A percentile compares a stretch with the other conserved stretches of the same genome.
phyloP scores from a whole-genome alignment of 2,113 vertebrate species.

The Tenebrosternarchus preto region DNA sequence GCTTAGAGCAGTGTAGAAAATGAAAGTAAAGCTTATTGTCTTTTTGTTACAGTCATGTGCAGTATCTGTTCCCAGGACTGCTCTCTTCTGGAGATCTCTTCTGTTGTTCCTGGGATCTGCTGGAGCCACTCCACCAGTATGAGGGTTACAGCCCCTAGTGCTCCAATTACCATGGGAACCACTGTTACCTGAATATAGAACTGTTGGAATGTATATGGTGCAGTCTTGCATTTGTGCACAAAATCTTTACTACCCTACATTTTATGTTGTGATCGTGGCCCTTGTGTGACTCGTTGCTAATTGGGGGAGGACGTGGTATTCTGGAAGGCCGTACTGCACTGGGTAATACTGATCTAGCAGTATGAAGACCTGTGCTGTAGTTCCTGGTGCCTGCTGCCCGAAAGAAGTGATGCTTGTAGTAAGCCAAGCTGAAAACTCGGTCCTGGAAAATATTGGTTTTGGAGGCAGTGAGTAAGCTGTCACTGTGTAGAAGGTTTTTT shows the following conservation, averaged over 20 bases:
- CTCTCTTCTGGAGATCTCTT: too few relatives aligned
- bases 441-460: slow-evolving; percentile 49
- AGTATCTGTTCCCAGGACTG: too few relatives aligned
- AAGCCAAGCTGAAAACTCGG: slow-evolving; percentile 36
- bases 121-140: too few relatives aligned
- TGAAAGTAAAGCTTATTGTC: slow-evolving; percentile 45
- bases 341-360: slow-evolving; percentile 29
- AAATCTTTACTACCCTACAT: background rate
- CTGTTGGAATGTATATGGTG: too few relatives aligned
- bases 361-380: slow-evolving; percentile 29
- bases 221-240: too few relatives aligned
- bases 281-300: background rate
- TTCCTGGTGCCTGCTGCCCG: slow-evolving; percentile 36
- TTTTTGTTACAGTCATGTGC: slow-evolving; percentile 7
- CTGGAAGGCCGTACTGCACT: slow-evolving; percentile 19
- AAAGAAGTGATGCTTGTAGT: slow-evolving; percentile 33
- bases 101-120: too few relatives aligned
- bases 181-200: too few relatives aligned
- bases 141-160: too few relatives aligned
- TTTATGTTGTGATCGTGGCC: too few relatives aligned
- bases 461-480: slow-evolving; percentile 38
- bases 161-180: too few relatives aligned
- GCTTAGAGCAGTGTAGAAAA: slow-evolving; percentile 57
- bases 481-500: slow-evolving; percentile 39
- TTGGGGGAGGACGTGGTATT: slow-evolving; percentile 13